These are phyloP conservation scores for Anneissia japonica DNA, from an alignment of 35 echinoderm and acorn worm genomes.

Conservation along the genomic window DNA sequence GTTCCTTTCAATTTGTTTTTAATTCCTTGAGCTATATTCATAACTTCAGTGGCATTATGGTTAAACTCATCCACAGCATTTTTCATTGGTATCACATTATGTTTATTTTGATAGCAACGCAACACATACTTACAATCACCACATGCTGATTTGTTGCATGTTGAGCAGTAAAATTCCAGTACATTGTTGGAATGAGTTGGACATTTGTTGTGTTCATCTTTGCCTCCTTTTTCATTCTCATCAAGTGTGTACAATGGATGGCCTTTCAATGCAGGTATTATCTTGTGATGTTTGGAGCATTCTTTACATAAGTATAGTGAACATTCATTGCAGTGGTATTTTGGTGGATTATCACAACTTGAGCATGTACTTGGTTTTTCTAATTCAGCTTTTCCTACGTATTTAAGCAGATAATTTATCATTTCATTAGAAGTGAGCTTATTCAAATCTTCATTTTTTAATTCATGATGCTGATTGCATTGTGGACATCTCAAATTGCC, in stretches of 20 bases:
- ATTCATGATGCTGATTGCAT: neutral
- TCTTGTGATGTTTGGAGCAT: neutral
- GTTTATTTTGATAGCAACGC: neutral
- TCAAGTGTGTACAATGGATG: neutral
- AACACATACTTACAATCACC: neutral
- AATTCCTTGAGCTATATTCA: neutral
- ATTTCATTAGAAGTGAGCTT: neutral
- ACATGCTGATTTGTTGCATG: neutral
- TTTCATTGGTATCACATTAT: no score
- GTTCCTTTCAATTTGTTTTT: neutral
- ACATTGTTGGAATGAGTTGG: neutral
- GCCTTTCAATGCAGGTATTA: neutral
- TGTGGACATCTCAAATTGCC: neutral
- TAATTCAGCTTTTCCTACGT: neutral
- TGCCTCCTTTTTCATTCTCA: neutral
- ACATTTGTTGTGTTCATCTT: neutral
- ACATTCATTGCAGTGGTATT: neutral
- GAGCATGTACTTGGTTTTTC: neutral
- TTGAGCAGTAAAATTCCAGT: neutral
- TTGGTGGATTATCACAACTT: neutral
- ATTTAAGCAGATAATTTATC: neutral
- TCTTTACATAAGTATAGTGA: neutral
- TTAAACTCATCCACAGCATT: no score
- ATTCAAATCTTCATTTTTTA: neutral
- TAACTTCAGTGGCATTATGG: neutral